A percentile compares a stretch with the other conserved stretches of the same genome.
Evolutionary conservation across 2,888 invertebrate species (phyloP).

Genomic region (Papilio elwesi): DNA sequence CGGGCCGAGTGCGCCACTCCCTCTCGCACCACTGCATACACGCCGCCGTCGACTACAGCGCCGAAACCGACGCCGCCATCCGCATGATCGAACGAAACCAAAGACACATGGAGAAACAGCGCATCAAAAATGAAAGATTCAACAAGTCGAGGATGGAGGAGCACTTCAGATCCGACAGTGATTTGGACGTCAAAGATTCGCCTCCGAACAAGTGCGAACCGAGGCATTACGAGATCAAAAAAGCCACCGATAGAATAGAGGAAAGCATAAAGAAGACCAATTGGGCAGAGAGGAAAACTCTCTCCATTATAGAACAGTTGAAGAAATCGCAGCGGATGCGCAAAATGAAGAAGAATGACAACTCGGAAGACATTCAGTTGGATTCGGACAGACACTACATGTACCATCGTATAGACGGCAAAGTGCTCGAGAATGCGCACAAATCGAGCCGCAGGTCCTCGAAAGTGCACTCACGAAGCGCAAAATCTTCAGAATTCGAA

Average conservation of each 20-base stretch:
- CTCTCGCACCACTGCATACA: slow-evolving; percentile 79
- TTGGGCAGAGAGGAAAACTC: slow-evolving; percentile 78
- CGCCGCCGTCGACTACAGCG: slow-evolving; percentile 80
- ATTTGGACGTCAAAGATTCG: slow-evolving; percentile 64
- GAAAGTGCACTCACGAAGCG: slow-evolving; percentile 84
- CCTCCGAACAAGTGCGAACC: slow-evolving; percentile 57
- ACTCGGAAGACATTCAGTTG: slow-evolving; percentile 76
- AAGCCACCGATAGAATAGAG: slow-evolving; percentile 74
- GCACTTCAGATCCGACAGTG: slow-evolving; percentile 73
- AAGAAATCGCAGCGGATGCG: slow-evolving; percentile 75
- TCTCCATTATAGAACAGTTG: slow-evolving; percentile 78
- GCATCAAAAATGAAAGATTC: slow-evolving; percentile 73
- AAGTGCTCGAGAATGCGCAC: slow-evolving; percentile 81
- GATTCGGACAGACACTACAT: slow-evolving; percentile 78
- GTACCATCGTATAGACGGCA: slow-evolving; percentile 79
- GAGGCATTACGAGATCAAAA: slow-evolving; percentile 68
- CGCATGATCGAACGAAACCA: slow-evolving; percentile 85
- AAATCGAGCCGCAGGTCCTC: slow-evolving; percentile 79
- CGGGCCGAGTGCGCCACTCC: slow-evolving; percentile 73
- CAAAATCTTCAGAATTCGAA: slow-evolving; percentile 90
- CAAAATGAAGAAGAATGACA: slow-evolving; percentile 73
- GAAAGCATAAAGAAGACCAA: slow-evolving; percentile 80
- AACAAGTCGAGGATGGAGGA: slow-evolving; percentile 71
- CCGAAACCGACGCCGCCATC: slow-evolving; percentile 84
- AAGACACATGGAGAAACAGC: slow-evolving; percentile 84